phyloP scores from a whole-genome alignment of 2,888 invertebrate species.

The Ormyrus thymus region DNA sequence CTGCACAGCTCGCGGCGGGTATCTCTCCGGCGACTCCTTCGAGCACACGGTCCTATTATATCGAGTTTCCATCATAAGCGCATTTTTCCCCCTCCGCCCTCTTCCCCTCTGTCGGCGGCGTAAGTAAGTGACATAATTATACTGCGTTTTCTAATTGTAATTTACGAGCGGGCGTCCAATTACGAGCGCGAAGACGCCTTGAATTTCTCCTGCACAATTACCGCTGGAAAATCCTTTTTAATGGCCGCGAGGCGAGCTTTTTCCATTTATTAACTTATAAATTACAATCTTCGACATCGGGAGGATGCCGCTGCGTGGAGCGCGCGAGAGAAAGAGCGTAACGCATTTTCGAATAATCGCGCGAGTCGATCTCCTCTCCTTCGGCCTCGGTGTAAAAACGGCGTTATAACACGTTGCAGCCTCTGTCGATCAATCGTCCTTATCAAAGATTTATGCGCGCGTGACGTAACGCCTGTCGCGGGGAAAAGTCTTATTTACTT shows the following conservation, averaged over 20 bases:
- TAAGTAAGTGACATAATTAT: conserved; percentile 49
- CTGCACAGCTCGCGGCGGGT: conserved; percentile 5
- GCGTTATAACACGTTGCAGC: neutral
- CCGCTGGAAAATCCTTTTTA: conserved; percentile 26
- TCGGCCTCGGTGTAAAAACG: conserved; percentile 13
- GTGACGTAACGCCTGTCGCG: no score
- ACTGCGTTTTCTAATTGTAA: conserved; percentile 49
- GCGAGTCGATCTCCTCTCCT: neutral
- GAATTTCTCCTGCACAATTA: conserved; percentile 48
- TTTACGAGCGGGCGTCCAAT: conserved; percentile 43
- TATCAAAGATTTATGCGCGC: conserved; percentile 24
- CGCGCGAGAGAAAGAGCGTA: neutral
- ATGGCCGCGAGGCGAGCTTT: conserved; percentile 7
- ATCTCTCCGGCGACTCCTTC: neutral
- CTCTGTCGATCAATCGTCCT: conserved; percentile 40
- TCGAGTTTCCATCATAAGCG: conserved; percentile 44
- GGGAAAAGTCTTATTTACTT: neutral
- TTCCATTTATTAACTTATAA: conserved; percentile 39
- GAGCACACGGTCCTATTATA: conserved; percentile 10
- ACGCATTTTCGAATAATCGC: conserved; percentile 26
- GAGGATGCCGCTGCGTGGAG: neutral
- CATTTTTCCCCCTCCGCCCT: neutral
- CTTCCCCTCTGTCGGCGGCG: neutral
- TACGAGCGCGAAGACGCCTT: conserved; percentile 31
- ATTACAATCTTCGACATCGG: conserved; percentile 17